phyloP scores from a whole-genome alignment of 1,140 invertebrate species.

The Eulimnadia texana region DNA sequence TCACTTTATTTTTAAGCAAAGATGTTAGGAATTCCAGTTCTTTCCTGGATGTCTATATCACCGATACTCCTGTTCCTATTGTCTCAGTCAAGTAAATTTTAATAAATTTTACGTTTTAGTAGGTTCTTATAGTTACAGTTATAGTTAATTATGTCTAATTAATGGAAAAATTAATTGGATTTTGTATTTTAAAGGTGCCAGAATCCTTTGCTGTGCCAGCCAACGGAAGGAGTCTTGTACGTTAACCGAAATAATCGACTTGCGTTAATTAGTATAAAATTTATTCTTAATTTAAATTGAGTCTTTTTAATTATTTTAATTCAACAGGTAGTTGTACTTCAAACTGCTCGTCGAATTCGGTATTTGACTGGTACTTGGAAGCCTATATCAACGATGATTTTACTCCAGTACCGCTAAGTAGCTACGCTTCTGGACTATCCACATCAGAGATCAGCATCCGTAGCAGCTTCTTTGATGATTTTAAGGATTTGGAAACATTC shows the following conservation, averaged over 20 bases:
- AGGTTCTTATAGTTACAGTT: too few relatives aligned
- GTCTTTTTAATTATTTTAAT: too few relatives aligned
- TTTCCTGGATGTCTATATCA: not conserved
- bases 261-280: not conserved
- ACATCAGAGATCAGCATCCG: too few relatives aligned
- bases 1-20: constrained; percentile 7
- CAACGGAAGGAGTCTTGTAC: not conserved
- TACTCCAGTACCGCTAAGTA: not conserved
- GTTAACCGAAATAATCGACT: not conserved
- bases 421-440: not conserved
- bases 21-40: not conserved
- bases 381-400: not conserved
- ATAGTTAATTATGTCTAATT: too few relatives aligned
- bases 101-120: not conserved
- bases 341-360: not conserved
- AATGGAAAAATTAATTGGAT: too few relatives aligned
- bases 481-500: too few relatives aligned
- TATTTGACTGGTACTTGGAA: not conserved
- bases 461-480: too few relatives aligned
- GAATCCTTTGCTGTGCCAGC: not conserved
- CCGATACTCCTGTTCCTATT: not conserved
- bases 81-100: not conserved
- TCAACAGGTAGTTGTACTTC: not conserved
- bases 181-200: not conserved
- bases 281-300: too few relatives aligned